phyloP scores from a whole-genome alignment of 2,888 invertebrate genomes.

The Apodemia duryi region DNA sequence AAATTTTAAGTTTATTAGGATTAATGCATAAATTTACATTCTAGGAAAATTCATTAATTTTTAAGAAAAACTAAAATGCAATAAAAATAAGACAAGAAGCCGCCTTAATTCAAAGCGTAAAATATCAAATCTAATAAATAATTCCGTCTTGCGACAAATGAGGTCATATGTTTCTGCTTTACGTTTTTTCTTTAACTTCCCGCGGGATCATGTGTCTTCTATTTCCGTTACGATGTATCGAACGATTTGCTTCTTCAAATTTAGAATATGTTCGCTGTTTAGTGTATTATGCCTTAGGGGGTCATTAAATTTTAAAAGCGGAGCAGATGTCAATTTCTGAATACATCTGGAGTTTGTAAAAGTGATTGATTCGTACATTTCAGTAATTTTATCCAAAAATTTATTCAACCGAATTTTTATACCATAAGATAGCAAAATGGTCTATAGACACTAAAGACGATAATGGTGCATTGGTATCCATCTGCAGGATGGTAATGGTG shows the following conservation, averaged over 20 bases:
- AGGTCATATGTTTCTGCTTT: slow-evolving; percentile 78
- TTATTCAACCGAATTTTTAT: neutral
- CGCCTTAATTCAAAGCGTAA: slow-evolving; percentile 44
- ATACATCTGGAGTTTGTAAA: slow-evolving; percentile 55
- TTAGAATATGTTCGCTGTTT: slow-evolving; percentile 74
- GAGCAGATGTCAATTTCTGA: slow-evolving; percentile 59
- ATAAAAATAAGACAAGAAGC: neutral
- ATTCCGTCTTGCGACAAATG: slow-evolving; percentile 75
- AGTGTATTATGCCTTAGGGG: slow-evolving; percentile 65
- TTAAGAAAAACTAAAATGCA: neutral
- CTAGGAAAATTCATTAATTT: neutral
- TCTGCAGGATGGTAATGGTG: too few species aligned
- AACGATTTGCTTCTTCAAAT: slow-evolving; percentile 75
- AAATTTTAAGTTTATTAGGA: neutral
- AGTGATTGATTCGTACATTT: slow-evolving; percentile 30
- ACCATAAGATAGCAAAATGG: too few species aligned
- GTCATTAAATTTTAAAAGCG: slow-evolving; percentile 60
- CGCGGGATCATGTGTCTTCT: slow-evolving; percentile 78
- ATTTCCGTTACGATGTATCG: slow-evolving; percentile 70
- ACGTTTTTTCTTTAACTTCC: slow-evolving; percentile 71
- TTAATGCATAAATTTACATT: neutral
- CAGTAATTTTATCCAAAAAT: slow-evolving; percentile 43
- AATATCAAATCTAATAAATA: slow-evolving; percentile 76
- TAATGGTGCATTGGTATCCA: too few species aligned
- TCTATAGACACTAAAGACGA: too few species aligned